Base-by-base conservation (phyloP, 2,113 vertebrate species). In the Oryzias curvinotus region DNA sequence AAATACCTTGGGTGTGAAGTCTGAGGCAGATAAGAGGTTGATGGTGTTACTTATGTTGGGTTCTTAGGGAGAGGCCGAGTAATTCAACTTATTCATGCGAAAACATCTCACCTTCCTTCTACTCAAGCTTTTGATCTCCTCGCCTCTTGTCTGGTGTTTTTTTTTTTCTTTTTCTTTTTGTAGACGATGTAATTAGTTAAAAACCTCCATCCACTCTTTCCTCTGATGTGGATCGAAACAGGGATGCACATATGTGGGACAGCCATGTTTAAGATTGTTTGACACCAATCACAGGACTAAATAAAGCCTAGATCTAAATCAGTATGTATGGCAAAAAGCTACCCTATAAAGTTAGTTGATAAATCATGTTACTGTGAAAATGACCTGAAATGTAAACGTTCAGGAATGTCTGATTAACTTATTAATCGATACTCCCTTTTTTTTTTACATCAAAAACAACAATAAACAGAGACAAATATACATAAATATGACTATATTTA, bases 1-100 rank as follows among this genome's bases (percentile, higher is more conserved):
- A 78, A 85, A 83, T 75, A 78, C 67, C 73, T 82, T 78, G 78
- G 83, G 81, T 84, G 71, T 73, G 81, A 77, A 86, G 71, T 72
- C 66, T 75, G 72, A 68, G 64, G 66, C 68, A 68, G 77, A 86
- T 87, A 82, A 82, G 76, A 69, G 18, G 68, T n/a, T 48, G 48
- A 36, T 30, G 28, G 58, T 36, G 42, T 55, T 5, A 18, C 42
- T 42, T 19, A 30, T 14, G 57, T 52, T 59, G 7, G 4, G 26
- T 10, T 36, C 30, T 36, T 36, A 18, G 4, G 48, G 54, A 41
- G 45, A 57, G 60, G 4, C 26, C 14, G 68, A 63, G 48, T 49
- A 41, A 56, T 47, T 59, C 51, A 81, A 80, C 57, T 83, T 73
- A 67, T 78, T 84, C 70, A 68, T 62, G 53, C 77, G 54, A 68